Evolutionary conservation across 2,113 vertebrate genomes (phyloP), one percentile per base, ranked within the genome.

Genomic region (Irena cyanogastra): DNA sequence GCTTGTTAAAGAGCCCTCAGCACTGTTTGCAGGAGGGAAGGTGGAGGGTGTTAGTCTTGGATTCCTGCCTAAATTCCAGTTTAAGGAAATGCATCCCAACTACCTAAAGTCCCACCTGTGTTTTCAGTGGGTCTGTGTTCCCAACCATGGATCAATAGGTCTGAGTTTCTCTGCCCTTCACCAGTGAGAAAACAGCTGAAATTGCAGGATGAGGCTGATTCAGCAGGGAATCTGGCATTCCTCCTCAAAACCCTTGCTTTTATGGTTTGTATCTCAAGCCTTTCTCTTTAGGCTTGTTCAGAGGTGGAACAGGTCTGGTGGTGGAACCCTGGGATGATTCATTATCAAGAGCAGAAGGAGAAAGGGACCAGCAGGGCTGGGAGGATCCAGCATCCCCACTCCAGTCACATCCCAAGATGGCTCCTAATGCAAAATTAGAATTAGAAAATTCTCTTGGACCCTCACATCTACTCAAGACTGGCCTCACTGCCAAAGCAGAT

Each of bases 1-100:
- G 10, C 18, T 64, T 24, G 28, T 94, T 97, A 94, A 96, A 97
- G 95, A 96, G 94, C 95, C 95, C 93, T 96, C 56, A 1, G 85
- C 63, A 0, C 79, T 96, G 1, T 96, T 96, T 93, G 75, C 12
- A 2, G 10, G 94, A 52, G 68, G 31, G 66, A 65, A 76, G 87
- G 78, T 1, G 33, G 39, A 37, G 45, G 68, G 87, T 95, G 93
- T 96, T 96, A 89, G 93, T 93, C 76, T 96, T 96, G 93, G 96
- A 86, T 30, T 75, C 37, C 83, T 89, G 93, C 94, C 93, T 61
- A n/a, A 90, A 96, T 97, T 97, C 96, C 95, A 82, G 37, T 6
- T 87, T 53, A 33, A 88, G 94, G 88, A 94, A 95, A 87, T 59
- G 74, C 83, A 86, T 95, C 94, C 90, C 72, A 20, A 49, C 60